Conservation (phyloP, 2,797 vertebrate species). For the Pogoniulus pusillus region DNA sequence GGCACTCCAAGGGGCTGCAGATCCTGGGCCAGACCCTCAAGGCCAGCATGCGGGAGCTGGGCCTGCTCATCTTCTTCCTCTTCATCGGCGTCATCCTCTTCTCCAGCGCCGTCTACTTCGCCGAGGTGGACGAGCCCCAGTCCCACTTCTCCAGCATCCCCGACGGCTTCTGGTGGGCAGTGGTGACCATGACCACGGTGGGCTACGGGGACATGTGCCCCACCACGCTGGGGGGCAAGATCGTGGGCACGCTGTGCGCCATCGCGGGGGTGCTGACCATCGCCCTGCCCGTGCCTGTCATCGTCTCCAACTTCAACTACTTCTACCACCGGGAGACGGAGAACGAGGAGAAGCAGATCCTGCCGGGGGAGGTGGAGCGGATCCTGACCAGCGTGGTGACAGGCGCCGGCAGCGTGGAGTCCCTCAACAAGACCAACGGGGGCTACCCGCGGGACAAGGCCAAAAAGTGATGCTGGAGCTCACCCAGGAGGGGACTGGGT, state of each 20-base stretch:
- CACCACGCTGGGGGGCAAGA: conserved; percentile 93
- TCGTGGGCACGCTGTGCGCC: conserved; percentile 95
- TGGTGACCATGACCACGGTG: conserved; percentile 98
- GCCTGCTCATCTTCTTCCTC: conserved; percentile 96
- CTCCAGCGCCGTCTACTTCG: conserved; percentile 98
- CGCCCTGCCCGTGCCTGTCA: conserved; percentile 95
- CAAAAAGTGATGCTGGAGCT: conserved; percentile 79
- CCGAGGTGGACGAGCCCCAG: conserved; percentile 95
- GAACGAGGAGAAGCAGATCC: conserved; percentile 88
- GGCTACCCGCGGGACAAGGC: conserved; percentile 83
- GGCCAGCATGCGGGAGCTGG: conserved; percentile 96
- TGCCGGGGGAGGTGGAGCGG: conserved; percentile 84
- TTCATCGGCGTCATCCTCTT: conserved; percentile 98
- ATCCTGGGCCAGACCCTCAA: conserved; percentile 97
- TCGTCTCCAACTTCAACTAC: conserved; percentile 99
- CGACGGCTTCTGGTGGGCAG: conserved; percentile 98
- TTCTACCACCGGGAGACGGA: conserved; percentile 97
- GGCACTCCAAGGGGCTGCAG: conserved; percentile 97
- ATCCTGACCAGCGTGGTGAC: conserved; percentile 79
- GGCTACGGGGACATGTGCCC: conserved; percentile 99
- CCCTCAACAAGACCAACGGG: conserved; percentile 88
- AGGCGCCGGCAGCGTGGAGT: conserved; percentile 84
- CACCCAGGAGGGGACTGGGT: neutral
- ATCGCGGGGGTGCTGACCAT: conserved; percentile 97
- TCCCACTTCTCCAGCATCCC: conserved; percentile 98